These are phyloP conservation scores for Chiloscyllium punctatum DNA, from an alignment of 2,797 vertebrate genomes.

Conservation along the genomic window DNA sequence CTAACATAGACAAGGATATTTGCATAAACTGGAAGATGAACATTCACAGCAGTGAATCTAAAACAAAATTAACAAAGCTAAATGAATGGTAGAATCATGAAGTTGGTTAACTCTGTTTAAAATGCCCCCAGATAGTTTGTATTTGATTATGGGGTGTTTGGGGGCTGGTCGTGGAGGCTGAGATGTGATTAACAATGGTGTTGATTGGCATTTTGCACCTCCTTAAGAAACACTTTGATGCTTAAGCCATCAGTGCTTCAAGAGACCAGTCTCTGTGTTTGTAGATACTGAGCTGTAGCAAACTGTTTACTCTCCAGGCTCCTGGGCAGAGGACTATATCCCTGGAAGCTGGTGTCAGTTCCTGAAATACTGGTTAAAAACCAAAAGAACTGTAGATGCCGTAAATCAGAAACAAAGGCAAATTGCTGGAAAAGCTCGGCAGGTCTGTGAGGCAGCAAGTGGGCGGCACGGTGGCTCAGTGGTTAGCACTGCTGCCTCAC, in stretches of 20 bases:
- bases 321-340: not conserved
- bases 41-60: not conserved
- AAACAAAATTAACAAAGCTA: not conserved
- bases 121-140: not conserved
- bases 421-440: too few species aligned
- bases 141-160: not conserved
- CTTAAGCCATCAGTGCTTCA: not conserved
- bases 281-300: not conserved
- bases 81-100: not conserved
- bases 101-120: not conserved
- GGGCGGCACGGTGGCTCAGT: too few species aligned
- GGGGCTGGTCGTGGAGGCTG: not conserved
- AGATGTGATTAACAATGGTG: not conserved
- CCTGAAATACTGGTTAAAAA: not conserved
- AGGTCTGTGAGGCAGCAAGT: too few species aligned
- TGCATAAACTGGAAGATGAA: not conserved
- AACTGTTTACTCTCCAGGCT: not conserved
- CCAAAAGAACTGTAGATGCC: too few species aligned
- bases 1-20: not conserved
- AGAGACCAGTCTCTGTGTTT: not conserved
- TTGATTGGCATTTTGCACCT: not conserved
- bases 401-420: too few species aligned
- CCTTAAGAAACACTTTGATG: not conserved
- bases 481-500: too few species aligned
- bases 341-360: not conserved